Percentiles rank a stretch among this genome's conserved stretches.
Evolutionary conservation across 2,113 vertebrate species (phyloP).

Genomic region (human): GRCh38 chr9:25205001-25205500

Average conservation of each 20-base stretch:
- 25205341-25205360: fast-evolving
- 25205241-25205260: not conserved
- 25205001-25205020: not conserved
- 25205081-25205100: not conserved
- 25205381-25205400: not conserved
- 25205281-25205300: not conserved
- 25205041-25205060: not conserved
- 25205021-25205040: not conserved
- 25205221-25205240: not conserved
- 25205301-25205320: not conserved
- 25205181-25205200: not conserved
- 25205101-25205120: not conserved
- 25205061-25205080: not conserved
- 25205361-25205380: not conserved
- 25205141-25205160: not conserved
- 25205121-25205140: not conserved
- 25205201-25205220: not conserved
- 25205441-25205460: not conserved
- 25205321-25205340: fast-evolving
- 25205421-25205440: not conserved
- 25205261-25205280: not conserved
- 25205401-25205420: not conserved
- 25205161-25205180: not conserved
- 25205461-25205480: not conserved
- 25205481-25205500: conserved; percentile 16